These are phyloP conservation scores for Lasiurus cinereus DNA, from an alignment of 2,113 vertebrate species.

Conservation along the genomic window DNA sequence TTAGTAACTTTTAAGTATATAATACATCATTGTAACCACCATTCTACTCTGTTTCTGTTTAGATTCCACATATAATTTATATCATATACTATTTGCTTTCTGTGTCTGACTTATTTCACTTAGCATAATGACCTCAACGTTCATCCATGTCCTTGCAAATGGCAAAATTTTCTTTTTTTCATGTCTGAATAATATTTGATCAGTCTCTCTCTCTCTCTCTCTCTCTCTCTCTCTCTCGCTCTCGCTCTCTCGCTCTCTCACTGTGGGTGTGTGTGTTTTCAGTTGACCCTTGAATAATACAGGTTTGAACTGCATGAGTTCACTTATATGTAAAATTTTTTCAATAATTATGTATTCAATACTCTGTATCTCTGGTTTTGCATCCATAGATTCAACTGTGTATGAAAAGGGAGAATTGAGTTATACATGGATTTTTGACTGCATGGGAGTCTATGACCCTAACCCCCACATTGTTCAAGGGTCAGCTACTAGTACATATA, in stretches of 20 bases:
- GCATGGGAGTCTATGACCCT: not conserved
- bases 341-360: not conserved
- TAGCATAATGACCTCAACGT: not conserved
- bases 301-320: not conserved
- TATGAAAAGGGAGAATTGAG: not conserved
- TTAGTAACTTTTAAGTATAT: not conserved
- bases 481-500: not conserved
- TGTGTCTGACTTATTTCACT: not conserved
- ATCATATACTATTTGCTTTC: not conserved
- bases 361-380: not conserved
- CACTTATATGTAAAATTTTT: not conserved
- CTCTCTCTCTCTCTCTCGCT: no score
- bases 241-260: no score
- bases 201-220: not conserved
- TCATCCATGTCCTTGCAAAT: not conserved
- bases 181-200: not conserved
- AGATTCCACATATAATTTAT: not conserved
- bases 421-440: not conserved
- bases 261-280: not conserved
- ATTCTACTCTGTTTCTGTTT: not conserved
- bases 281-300: not conserved
- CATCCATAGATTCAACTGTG: not conserved
- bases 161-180: not conserved
- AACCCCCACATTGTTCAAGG: not conserved
- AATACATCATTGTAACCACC: not conserved